Base-by-base conservation (phyloP, 2,797 vertebrate genomes). In the Sarcoramphus papa region DNA sequence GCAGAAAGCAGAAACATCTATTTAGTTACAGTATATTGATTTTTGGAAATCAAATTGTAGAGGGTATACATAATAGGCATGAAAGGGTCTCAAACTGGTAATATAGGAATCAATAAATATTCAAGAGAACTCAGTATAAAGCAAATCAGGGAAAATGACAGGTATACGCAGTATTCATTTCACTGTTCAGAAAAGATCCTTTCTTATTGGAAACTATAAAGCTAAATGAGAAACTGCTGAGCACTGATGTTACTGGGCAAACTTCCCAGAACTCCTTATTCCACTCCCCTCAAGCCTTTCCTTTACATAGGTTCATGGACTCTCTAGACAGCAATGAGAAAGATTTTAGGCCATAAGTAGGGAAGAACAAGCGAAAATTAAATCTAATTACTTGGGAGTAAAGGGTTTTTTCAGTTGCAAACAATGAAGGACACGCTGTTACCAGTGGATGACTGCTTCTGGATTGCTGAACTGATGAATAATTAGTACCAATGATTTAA, bases 11-110 rank as follows among this genome's bases (percentile, higher is more conserved):
- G 79, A 92, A 96, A 87, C 84, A 91, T 72, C 91, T 96, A 75
- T 96, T 96, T 96, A 95, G 90, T 96, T 96, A 89, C 75, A 94
- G 54, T 59, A 54, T 95, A 97, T 97, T 76, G 97, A 97, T 96
- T 96, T 94, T 92, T 74, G 37, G 48, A 73, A 91, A 96, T 95
- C 91, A 96, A 72, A 92, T 89, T 94, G 77, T 24, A 72, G 62
- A 84, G 69, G 28, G 51, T 95, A 50, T 8, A 92, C 79, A 69
- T 79, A 95, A 48, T 15, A 93, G 82, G 65, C 79, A 70, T 16
- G 85, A 88, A 88, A 96, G 40, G 81, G 59, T 90, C 92, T 96
- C 84, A 95, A 60, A 85, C 82, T 94, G 86, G 86, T 91, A 95
- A 96, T 96, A 81, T 3, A 77, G 48, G 76, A 96, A 81, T 95